These are phyloP conservation scores for Chrosomus eos DNA, from an alignment of 2,797 vertebrate genomes.

Conservation along the genomic window DNA sequence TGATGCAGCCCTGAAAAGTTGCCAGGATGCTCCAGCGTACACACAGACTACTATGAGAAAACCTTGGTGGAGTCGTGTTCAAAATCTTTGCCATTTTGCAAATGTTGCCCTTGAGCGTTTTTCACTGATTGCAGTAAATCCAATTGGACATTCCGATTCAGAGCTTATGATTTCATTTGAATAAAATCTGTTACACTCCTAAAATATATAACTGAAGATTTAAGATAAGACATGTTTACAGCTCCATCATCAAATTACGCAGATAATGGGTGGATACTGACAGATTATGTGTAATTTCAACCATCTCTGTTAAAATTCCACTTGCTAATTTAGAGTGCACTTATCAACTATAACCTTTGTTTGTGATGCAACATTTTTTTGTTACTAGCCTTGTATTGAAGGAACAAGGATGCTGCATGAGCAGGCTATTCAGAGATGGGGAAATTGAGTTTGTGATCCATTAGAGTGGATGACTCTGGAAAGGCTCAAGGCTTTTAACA, in stretches of 20 bases:
- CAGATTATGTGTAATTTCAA: constrained; percentile 10
- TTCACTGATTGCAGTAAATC: constrained; percentile 26
- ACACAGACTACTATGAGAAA: constrained; percentile 57
- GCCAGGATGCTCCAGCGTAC: constrained; percentile 49
- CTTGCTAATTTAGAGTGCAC: neutral
- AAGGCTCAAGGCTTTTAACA: constrained; percentile 60
- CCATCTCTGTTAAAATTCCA: neutral
- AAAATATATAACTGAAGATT: constrained; percentile 24
- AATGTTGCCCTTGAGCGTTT: neutral
- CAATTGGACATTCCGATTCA: constrained; percentile 7
- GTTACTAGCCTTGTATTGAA: constrained; percentile 28
- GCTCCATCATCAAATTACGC: neutral
- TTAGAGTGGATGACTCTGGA: constrained; percentile 62
- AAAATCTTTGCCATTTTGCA: constrained; percentile 17
- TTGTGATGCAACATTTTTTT: constrained; percentile 24
- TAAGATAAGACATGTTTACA: constrained; percentile 22
- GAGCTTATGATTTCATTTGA: neutral
- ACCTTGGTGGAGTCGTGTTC: constrained; percentile 38
- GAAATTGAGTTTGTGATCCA: constrained; percentile 71
- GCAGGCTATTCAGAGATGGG: constrained; percentile 50
- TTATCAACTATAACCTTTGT: neutral
- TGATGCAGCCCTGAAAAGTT: constrained; percentile 47
- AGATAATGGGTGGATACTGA: constrained; percentile 1
- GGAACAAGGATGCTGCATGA: constrained; percentile 12
- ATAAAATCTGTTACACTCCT: neutral